Evolutionary conservation across 2,888 invertebrate species (phyloP).

Genomic region (Heteromurus nitidus): DNA sequence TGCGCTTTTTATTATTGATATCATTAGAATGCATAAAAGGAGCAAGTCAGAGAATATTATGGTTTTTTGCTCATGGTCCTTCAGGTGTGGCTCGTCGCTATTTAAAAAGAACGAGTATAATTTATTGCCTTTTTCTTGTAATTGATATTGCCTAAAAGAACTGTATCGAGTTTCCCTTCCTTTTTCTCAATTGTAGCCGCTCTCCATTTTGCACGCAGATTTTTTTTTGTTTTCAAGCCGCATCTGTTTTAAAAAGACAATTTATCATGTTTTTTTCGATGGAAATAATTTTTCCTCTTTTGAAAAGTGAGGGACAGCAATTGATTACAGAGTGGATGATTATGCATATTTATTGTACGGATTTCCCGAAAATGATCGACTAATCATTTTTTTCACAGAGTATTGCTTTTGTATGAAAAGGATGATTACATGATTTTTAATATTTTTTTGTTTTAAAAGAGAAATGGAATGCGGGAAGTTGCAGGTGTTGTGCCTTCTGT

Average conservation of each 20-base stretch:
- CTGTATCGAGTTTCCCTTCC: background rate
- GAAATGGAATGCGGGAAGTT: no score
- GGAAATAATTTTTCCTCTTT: background rate
- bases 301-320: slow-evolving; percentile 11
- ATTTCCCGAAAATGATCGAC: no score
- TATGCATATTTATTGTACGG: background rate
- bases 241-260: no score
- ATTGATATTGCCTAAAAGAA: slow-evolving; percentile 62
- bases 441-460: no score
- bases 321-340: slow-evolving; percentile 14
- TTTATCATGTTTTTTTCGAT: slow-evolving; percentile 32
- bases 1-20: slow-evolving; percentile 20
- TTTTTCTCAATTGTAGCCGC: background rate
- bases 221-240: background rate
- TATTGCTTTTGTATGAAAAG: no score
- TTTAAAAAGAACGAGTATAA: slow-evolving; percentile 46
- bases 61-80: slow-evolving; percentile 36
- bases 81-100: slow-evolving; percentile 57
- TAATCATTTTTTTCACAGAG: no score
- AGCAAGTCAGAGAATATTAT: no score
- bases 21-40: slow-evolving; percentile 28
- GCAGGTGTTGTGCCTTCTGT: no score
- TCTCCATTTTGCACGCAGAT: background rate
- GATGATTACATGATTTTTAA: no score
- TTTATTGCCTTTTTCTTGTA: slow-evolving; percentile 56